Evolutionary conservation across 2,797 vertebrate species (phyloP), one percentile per base, ranked within the genome.

Genomic region (Lithobates sylvaticus): DNA sequence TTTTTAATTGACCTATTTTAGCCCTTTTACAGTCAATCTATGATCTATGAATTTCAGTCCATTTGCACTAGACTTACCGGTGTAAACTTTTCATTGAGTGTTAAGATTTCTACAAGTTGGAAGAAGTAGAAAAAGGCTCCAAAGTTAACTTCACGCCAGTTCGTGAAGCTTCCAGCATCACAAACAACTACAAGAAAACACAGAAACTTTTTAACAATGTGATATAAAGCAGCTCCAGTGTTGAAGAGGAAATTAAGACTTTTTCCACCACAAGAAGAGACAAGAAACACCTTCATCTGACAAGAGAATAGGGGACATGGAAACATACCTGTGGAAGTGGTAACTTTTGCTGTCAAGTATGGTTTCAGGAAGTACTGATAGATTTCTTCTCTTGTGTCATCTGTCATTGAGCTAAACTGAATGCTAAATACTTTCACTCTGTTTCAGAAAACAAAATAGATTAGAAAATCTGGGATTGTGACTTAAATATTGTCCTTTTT

Each of bases 401-500:
- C 12, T 18, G 64, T 27, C 70, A 86, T 29, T 9, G 71, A 39
- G 5, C 2, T 8, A 39, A 36, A 39, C 54, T 13, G 71, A 44
- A 69, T 29, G 26, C 32, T 86, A 39, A 86, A 86, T 67, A 27
- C 78, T 23, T 81, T 69, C 5, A 86, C 61, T 54, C 84, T 86
- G 64, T 76, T 13, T 26, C 8, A 64, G 32, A 54, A 71, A 73
- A 58, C 4, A 79, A 68, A 36, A 73, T 21, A 81, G 50, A 54
- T 54, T 0, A 54, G 12, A 27, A 3, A 10, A 75, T 34, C 0
- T 65, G 76, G 16, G 10, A 23, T 9, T 16, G n/a, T 21, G 23
- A 64, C 54, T 3, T 18, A 15, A 23, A 29, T 10, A 15, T 10
- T 44, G 10, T 44, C 42, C n/a, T 10, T 44, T 44, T 44, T 12